These are phyloP conservation scores for Blastomussa wellsi DNA, from an alignment of 92 coral and sea anemone species.

Conservation along the genomic window DNA sequence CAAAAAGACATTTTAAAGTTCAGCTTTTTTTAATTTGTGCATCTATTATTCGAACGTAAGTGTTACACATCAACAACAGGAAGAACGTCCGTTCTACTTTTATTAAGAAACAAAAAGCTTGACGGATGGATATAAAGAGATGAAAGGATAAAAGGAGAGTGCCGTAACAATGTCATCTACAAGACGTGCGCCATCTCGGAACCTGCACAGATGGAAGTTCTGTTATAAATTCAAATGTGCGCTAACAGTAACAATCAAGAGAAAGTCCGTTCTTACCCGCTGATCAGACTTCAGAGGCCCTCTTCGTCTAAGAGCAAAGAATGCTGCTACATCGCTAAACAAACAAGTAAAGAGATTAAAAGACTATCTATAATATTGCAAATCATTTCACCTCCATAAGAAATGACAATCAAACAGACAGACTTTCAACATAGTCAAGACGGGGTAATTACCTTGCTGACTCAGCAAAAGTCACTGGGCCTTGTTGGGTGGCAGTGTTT, in stretches of 20 bases:
- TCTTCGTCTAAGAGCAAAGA: constrained; percentile 82
- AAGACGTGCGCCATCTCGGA: too few species aligned
- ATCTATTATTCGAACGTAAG: too few species aligned
- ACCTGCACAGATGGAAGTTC: too few species aligned
- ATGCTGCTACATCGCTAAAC: constrained; percentile 84
- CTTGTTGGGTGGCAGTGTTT: constrained; percentile 81
- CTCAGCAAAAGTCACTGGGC: constrained; percentile 82
- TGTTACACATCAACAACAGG: too few species aligned
- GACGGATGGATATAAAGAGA: too few species aligned
- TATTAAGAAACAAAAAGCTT: too few species aligned
- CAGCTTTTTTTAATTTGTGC: too few species aligned
- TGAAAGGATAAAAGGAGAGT: too few species aligned
- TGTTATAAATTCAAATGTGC: too few species aligned
- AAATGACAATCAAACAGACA: background rate
- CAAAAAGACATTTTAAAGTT: too few species aligned
- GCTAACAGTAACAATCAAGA: background rate
- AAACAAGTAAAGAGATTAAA: background rate
- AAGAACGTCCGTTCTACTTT: too few species aligned
- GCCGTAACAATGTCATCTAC: too few species aligned
- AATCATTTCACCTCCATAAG: background rate
- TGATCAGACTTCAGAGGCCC: constrained; percentile 70
- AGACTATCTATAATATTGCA: background rate
- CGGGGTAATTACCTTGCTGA: constrained; percentile 73
- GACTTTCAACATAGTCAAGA: background rate
- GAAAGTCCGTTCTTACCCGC: constrained; percentile 40